Conservation (phyloP, 2,888 invertebrate species). For the Caenorhabditis sp. region DNA sequence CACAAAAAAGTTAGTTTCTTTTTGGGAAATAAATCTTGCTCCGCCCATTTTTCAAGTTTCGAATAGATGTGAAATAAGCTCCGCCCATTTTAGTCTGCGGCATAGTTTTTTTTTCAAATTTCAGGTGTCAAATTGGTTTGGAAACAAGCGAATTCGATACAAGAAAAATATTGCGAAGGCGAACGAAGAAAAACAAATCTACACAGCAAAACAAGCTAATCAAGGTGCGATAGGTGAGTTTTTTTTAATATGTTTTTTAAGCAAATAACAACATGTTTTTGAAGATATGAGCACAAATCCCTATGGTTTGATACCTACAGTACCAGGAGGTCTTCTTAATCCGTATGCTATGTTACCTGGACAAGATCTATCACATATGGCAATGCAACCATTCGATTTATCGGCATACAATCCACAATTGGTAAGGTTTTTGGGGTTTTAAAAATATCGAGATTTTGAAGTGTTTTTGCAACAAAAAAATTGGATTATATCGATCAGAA, state of each 20-base stretch:
- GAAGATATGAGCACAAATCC: constrained; percentile 37
- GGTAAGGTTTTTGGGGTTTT: no score
- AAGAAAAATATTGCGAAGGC: constrained; percentile 99
- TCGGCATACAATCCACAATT: constrained; percentile 56
- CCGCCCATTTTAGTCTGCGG: no score
- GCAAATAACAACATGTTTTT: neutral
- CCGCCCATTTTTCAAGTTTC: no score
- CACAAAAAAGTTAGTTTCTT: no score
- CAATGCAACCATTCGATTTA: constrained; percentile 52
- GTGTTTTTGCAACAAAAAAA: no score
- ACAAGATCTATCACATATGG: constrained; percentile 51
- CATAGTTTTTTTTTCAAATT: no score
- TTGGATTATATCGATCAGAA: no score
- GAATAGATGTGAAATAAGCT: no score
- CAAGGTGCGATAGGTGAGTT: constrained; percentile 60
- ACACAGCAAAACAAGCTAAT: constrained; percentile 92
- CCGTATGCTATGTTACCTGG: constrained; percentile 57
- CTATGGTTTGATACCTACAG: constrained; percentile 45
- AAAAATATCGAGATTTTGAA: no score
- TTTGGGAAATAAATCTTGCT: no score
- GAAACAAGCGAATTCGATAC: constrained; percentile 98
- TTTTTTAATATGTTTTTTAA: no score
- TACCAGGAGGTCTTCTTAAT: constrained; percentile 43
- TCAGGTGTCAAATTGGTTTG: constrained; percentile 92
- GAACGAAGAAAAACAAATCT: constrained; percentile 97